Conservation (phyloP, 2,113 vertebrate species). For the Desmodus rotundus region DNA sequence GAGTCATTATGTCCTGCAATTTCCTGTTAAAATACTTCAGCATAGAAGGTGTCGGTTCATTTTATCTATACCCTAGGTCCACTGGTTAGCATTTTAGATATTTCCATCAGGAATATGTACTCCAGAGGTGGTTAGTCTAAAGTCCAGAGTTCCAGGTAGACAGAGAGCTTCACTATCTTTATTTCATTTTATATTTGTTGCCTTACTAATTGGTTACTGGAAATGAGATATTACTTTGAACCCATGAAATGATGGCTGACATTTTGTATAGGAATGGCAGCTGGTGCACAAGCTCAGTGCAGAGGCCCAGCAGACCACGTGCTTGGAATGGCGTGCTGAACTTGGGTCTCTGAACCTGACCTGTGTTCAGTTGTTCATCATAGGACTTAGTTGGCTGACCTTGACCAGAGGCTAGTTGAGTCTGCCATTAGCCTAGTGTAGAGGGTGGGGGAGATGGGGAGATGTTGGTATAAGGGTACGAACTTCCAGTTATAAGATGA, state of each 20-base stretch:
- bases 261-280: not conserved
- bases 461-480: not conserved
- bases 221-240: not conserved
- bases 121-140: not conserved
- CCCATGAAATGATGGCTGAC: not conserved
- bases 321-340: too few species aligned
- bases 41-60: not conserved
- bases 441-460: not conserved
- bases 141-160: not conserved
- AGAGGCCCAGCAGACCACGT: not conserved
- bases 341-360: not conserved
- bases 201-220: not conserved
- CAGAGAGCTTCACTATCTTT: not conserved
- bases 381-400: not conserved
- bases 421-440: not conserved
- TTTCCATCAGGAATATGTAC: not conserved
- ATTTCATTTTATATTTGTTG: not conserved
- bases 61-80: not conserved
- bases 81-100: not conserved
- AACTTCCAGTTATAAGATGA: not conserved
- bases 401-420: not conserved
- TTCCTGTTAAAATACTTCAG: not conserved
- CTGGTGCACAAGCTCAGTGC: not conserved
- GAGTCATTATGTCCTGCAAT: not conserved
- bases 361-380: not conserved